Conservation (phyloP, 2,113 vertebrate genomes). For the Austrofundulus limnaeus region DNA sequence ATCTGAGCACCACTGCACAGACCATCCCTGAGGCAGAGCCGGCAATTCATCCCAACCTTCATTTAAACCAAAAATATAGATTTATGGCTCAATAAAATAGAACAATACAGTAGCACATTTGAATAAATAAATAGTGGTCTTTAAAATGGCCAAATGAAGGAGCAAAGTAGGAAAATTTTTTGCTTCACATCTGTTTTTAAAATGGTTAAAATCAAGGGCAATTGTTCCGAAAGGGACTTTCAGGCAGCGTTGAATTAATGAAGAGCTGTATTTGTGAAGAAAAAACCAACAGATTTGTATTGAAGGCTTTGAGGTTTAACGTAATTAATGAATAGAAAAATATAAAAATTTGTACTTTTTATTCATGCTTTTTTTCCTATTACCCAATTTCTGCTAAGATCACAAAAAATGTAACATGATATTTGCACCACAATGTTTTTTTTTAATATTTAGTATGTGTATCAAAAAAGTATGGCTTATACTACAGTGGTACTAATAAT, state of each 20-base stretch:
- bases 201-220: background rate
- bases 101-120: background rate
- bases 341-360: background rate
- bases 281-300: background rate
- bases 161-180: background rate
- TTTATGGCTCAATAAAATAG: background rate
- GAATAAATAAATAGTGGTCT: background rate
- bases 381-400: conserved; percentile 6
- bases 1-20: background rate
- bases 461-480: too few relatives aligned
- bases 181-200: background rate
- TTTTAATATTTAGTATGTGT: background rate
- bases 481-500: too few relatives aligned
- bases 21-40: background rate
- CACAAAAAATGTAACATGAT: too few relatives aligned
- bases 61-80: background rate
- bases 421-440: too few relatives aligned
- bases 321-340: background rate
- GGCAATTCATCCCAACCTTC: background rate
- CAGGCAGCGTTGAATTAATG: background rate
- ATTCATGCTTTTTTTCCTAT: background rate
- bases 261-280: background rate
- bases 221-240: too few relatives aligned
- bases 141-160: background rate
- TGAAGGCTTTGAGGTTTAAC: background rate